Percentiles rank a stretch among this genome's conserved stretches.
Evolutionary conservation across 2,797 vertebrate species (phyloP).

Genomic region (Calcarius lapponicus): DNA sequence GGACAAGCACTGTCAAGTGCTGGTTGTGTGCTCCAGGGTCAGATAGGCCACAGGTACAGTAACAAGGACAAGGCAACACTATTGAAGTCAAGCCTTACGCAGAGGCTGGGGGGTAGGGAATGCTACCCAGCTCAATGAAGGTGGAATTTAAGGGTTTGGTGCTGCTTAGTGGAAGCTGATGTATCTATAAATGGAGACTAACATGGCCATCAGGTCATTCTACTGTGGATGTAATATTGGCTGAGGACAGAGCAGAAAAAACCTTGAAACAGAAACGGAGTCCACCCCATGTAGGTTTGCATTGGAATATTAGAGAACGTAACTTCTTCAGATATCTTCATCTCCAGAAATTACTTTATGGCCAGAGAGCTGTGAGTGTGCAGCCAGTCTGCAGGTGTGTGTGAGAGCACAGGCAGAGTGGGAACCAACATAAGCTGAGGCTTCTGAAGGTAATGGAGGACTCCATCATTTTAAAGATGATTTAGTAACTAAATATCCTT

Average conservation of each 20-base stretch:
- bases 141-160: not conserved
- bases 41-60: not conserved
- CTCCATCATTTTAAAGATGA: not conserved
- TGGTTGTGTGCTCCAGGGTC: not conserved
- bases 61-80: not conserved
- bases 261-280: not conserved
- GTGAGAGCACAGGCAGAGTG: not conserved
- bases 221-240: not conserved
- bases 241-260: not conserved
- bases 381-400: not conserved
- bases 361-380: not conserved
- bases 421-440: not conserved
- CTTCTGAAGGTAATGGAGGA: not conserved
- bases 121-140: not conserved
- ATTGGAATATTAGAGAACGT: not conserved
- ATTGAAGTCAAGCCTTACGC: not conserved
- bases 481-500: not conserved
- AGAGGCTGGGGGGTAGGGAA: not conserved
- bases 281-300: fast-evolving
- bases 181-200: not conserved
- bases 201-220: not conserved
- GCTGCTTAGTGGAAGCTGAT: not conserved
- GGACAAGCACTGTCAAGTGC: not conserved
- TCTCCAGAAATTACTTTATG: not conserved
- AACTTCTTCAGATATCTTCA: not conserved